Evolutionary conservation across 2,888 invertebrate species (phyloP).

Genomic region (Eutolmus rufibarbis): DNA sequence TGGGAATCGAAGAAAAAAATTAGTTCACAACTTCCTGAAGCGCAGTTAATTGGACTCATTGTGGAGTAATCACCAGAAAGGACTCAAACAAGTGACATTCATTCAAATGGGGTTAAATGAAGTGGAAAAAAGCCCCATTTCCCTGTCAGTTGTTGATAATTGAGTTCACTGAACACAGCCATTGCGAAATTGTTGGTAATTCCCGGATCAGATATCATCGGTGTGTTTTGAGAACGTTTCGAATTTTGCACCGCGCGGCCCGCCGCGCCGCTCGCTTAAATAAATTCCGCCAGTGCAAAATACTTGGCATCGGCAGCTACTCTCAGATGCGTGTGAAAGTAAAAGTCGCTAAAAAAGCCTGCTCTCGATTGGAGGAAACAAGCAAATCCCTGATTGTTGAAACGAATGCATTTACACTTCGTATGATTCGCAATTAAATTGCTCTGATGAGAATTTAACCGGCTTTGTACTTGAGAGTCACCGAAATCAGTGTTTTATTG

Average conservation of each 20-base stretch:
- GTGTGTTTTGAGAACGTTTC: background rate
- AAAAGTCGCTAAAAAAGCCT: background rate
- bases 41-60: slow-evolving; percentile 50
- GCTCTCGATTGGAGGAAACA: background rate
- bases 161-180: slow-evolving; percentile 10
- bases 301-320: background rate
- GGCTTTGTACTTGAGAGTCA: background rate
- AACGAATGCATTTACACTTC: background rate
- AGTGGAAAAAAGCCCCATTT: slow-evolving; percentile 18
- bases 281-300: background rate
- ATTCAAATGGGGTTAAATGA: slow-evolving; percentile 36
- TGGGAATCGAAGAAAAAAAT: slow-evolving; percentile 16
- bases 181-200: background rate
- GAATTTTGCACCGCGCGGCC: background rate
- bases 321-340: background rate
- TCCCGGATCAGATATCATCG: slow-evolving; percentile 1
- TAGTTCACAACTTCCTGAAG: slow-evolving; percentile 36
- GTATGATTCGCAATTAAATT: background rate
- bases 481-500: background rate
- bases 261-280: background rate
- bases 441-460: background rate
- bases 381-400: background rate
- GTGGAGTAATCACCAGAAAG: slow-evolving; percentile 50
- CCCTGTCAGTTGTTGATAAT: slow-evolving; percentile 13
- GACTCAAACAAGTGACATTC: slow-evolving; percentile 39